Conservation (phyloP, 2,888 invertebrate species). For the Troilus luridus region DNA sequence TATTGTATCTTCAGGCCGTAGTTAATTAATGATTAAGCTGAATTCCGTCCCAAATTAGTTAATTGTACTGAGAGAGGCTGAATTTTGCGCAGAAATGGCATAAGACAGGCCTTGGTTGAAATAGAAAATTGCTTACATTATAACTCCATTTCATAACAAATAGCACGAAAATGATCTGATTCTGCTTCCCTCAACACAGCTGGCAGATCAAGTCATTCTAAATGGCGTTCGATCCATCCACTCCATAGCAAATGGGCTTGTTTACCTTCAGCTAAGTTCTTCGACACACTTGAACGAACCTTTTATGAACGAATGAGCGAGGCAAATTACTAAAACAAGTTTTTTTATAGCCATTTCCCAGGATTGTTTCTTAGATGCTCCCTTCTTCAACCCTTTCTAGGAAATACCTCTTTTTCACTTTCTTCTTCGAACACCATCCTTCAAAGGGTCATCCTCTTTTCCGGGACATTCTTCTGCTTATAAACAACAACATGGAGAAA, state of each 20-base stretch:
- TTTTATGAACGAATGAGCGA: slow-evolving; percentile 3
- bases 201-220: background rate
- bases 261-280: slow-evolving; percentile 29
- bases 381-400: background rate
- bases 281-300: background rate
- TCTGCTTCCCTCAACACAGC: too few species aligned
- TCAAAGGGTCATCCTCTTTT: background rate
- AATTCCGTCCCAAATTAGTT: too few species aligned
- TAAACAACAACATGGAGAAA: slow-evolving; percentile 11
- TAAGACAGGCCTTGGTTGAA: too few species aligned
- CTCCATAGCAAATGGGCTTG: background rate
- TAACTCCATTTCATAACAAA: too few species aligned
- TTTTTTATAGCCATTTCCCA: background rate
- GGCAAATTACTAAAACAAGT: background rate
- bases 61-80: too few species aligned
- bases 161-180: too few species aligned
- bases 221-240: background rate
- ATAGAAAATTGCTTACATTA: too few species aligned
- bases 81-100: too few species aligned
- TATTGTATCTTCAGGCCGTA: too few species aligned
- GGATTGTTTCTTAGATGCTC: slow-evolving; percentile 18
- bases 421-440: slow-evolving; percentile 30
- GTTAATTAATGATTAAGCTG: too few species aligned
- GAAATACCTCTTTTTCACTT: slow-evolving; percentile 46
- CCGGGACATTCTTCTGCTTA: background rate